phyloP scores from a whole-genome alignment of 1,140 invertebrate genomes.

The Drosophila insularis region DNA sequence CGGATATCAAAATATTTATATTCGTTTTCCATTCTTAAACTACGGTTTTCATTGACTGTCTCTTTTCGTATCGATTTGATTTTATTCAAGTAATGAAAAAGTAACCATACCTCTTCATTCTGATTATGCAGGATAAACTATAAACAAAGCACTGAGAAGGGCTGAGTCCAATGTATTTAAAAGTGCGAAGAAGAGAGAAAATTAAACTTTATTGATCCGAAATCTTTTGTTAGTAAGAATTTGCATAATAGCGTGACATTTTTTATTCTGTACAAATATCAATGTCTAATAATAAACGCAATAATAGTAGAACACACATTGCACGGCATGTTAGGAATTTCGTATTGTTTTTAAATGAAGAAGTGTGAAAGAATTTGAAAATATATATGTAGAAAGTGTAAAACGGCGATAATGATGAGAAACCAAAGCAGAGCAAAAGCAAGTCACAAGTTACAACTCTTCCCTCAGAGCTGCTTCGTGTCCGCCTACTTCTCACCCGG shows the following conservation, averaged over 20 bases:
- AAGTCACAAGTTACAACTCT: slow-evolving; percentile 9
- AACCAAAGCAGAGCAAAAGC: not conserved
- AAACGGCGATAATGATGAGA: slow-evolving; percentile 3
- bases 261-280: not conserved
- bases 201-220: slow-evolving; percentile 67
- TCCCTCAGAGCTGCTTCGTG: slow-evolving; percentile 36
- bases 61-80: too few relatives aligned
- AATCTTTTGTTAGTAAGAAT: slow-evolving; percentile 43
- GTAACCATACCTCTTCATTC: not conserved
- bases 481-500: not conserved
- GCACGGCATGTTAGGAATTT: slow-evolving; percentile 15
- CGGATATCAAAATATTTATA: too few relatives aligned
- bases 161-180: not conserved
- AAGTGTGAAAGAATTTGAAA: slow-evolving; percentile 1
- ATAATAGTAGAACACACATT: too few relatives aligned
- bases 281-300: too few relatives aligned
- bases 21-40: too few relatives aligned
- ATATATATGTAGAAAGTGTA: not conserved
- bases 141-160: not conserved
- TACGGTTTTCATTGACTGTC: too few relatives aligned
- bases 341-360: not conserved
- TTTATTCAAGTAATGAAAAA: too few relatives aligned
- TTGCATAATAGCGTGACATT: slow-evolving; percentile 25
- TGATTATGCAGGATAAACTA: slow-evolving; percentile 1
- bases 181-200: not conserved